Percentiles rank a stretch among this genome's conserved stretches.
Evolutionary conservation across 2,888 invertebrate species (phyloP).

Genomic region (Sinodicranocentrus sp.): DNA sequence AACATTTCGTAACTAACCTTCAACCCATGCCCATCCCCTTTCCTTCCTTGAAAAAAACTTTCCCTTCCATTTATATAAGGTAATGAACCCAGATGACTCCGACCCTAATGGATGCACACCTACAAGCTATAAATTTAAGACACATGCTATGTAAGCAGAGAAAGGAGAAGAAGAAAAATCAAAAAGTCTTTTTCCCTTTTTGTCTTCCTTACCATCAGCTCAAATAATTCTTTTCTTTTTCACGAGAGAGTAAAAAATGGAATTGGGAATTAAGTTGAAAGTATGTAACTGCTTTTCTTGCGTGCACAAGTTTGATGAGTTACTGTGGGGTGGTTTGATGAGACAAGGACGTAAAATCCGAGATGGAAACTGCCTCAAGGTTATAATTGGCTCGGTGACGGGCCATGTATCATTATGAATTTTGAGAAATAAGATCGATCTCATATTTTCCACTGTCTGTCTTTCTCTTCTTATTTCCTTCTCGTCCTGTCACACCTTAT

Average conservation of each 20-base stretch:
- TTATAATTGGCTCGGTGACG: constrained; percentile 33
- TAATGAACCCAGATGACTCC: constrained; percentile 24
- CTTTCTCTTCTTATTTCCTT: constrained; percentile 1
- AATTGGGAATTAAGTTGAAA: constrained; percentile 13
- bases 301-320: background rate
- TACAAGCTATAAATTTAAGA: constrained; percentile 22
- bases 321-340: constrained; percentile 10
- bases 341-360: background rate
- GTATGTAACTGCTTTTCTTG: background rate
- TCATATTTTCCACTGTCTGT: background rate
- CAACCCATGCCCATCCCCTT: constrained; percentile 16
- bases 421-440: constrained; percentile 33
- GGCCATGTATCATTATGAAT: constrained; percentile 35
- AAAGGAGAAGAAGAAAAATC: background rate
- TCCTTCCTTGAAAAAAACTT: background rate
- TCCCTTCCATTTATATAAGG: constrained; percentile 1
- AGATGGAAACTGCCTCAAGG: background rate
- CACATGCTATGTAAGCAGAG: background rate
- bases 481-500: background rate
- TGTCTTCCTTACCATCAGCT: background rate
- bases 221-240: background rate
- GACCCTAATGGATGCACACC: constrained; percentile 37
- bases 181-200: background rate
- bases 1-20: constrained; percentile 18
- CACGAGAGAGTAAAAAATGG: constrained; percentile 20